Evolutionary conservation across 2,888 invertebrate species (phyloP), one percentile per base, ranked within the genome.

Genomic region (Leptopilina syphax): DNA sequence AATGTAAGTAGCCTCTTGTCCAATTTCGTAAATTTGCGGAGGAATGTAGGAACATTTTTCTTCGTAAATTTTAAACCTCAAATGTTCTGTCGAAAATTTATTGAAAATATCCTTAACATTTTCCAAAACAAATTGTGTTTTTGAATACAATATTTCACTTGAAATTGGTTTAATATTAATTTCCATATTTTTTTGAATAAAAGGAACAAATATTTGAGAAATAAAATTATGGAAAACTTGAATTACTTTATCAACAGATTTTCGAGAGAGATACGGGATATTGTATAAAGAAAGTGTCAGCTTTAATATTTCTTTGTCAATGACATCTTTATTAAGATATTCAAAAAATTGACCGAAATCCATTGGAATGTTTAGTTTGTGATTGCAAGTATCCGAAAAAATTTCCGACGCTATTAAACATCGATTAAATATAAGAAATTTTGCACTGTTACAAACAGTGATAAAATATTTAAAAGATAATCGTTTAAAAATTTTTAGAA

Each of bases 21-120:
- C 83, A 18, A 85, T 82, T 77, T 79, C 54, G 44, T 81, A 81
- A 60, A 81, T n/a, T 81, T 83, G 41, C 65, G 82, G 83, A 79
- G 80, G 78, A 65, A 82, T 67, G 65, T 78, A 83, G 24, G 80
- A 54, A 80, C 80, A 78, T 76, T 79, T 77, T 44, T 83, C 12
- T 70, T 79, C 80, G 50, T 81, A 81, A 24, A 70, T n/a, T 66
- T 78, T 68, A n/a, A 83, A 78, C 67, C 82, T 79, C 57, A 83
- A 80, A 67, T 82, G 68, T 41, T 83, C 83, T 10, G 80, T 79
- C 2, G 57, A 76, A 60, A 79, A 82, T 68, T 82, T 82, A 13
- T 65, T 27, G 77, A 83, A 83, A 3, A 82, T 10, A 24, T 79
- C 44, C 79, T 81, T 81, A 76, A 81, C 79, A 13, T 73, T 83